A percentile compares a stretch with the other conserved stretches of the same genome.
Evolutionary conservation across 2,113 vertebrate genomes (phyloP).

Genomic region (Mandrillus leucophaeus): DNA sequence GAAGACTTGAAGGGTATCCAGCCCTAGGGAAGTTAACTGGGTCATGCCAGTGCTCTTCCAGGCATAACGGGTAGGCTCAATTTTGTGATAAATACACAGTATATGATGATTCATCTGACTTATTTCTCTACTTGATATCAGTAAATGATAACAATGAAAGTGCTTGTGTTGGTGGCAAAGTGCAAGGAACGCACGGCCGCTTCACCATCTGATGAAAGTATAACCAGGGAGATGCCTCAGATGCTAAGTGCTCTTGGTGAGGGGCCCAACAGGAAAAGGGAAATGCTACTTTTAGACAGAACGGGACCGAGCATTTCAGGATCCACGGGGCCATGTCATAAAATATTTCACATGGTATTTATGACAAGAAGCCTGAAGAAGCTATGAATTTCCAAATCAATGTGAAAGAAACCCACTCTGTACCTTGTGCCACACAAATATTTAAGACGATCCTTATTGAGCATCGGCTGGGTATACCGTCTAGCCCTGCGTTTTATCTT

Average conservation of each 20-base stretch:
- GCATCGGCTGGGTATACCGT: too few species aligned
- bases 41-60: neutral
- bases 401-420: neutral
- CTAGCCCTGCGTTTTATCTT: neutral
- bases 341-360: neutral
- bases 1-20: neutral
- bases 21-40: neutral
- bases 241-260: neutral
- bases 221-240: neutral
- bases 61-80: neutral
- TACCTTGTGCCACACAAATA: neutral
- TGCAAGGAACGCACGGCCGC: neutral
- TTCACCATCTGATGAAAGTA: neutral
- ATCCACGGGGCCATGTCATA: neutral
- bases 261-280: too few species aligned
- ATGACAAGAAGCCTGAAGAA: neutral
- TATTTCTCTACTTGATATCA: neutral
- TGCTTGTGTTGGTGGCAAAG: neutral
- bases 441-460: neutral
- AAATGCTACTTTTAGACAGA: neutral
- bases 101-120: neutral
- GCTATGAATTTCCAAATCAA: neutral
- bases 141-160: neutral
- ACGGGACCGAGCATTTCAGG: neutral
- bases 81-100: neutral